Conservation (phyloP, 2,797 vertebrate species). For the Dermochelys coriacea region DNA sequence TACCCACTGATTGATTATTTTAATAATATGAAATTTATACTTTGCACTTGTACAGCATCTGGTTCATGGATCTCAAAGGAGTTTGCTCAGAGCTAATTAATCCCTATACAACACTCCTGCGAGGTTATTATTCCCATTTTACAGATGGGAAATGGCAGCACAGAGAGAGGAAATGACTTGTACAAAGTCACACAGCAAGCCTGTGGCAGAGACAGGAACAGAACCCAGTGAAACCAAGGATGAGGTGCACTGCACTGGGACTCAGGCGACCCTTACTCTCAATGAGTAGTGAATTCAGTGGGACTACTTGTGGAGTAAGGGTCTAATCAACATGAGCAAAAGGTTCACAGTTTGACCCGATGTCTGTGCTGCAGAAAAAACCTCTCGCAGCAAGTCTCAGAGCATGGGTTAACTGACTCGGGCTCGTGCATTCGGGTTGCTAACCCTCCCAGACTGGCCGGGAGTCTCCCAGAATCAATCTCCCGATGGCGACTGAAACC, state of each 20-base stretch:
- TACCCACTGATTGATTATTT: constrained; percentile 53
- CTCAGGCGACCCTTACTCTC: background rate
- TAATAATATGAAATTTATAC: constrained; percentile 58
- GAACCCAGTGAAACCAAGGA: background rate
- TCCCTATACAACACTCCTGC: background rate
- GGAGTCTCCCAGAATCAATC: too few species aligned
- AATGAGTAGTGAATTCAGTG: fast-evolving
- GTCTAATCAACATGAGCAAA: too few species aligned
- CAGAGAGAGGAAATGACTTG: fast-evolving
- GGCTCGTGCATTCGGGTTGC: too few species aligned
- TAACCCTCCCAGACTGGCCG: too few species aligned
- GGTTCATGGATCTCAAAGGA: constrained; percentile 37
- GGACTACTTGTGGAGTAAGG: too few species aligned
- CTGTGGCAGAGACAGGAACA: background rate
- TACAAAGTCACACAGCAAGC: too few species aligned
- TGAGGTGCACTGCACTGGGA: background rate
- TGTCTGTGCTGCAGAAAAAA: too few species aligned
- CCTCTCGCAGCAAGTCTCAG: too few species aligned
- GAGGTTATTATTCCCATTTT: background rate
- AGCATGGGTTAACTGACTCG: too few species aligned
- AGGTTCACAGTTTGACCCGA: too few species aligned
- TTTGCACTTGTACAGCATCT: background rate
- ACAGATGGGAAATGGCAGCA: background rate
- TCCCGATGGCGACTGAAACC: too few species aligned
- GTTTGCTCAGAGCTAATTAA: constrained; percentile 65